Base-by-base conservation (phyloP, 2,113 vertebrate genomes). In the Aptenodytes patagonicus region DNA sequence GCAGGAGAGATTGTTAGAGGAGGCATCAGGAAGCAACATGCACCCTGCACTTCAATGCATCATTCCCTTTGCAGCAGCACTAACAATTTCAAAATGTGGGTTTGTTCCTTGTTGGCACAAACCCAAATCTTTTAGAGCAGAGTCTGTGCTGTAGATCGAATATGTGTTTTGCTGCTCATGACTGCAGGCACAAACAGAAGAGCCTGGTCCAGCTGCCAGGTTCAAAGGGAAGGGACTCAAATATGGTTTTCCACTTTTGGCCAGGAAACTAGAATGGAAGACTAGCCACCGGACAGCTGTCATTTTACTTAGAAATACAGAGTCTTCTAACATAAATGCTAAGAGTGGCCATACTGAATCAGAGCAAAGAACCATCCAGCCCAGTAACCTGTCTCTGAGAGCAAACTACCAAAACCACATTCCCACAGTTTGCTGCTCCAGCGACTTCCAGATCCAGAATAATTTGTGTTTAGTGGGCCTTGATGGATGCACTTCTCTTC, bases 81-180 rank as follows among this genome's bases (percentile, higher is more conserved):
- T 46, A 85, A 88, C 95, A 85, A 57, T 70, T 79, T 62, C 28
- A 88, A 71, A 91, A 91, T 89, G 34, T 70, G 34, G 1, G 87
- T 93, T 96, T 85, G 24, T 62, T 96, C 62, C 49, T 80, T 79
- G 18, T 77, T 95, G 92, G 93, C 90, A 83, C 31, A 85, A 77
- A 32, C 26, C 22, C 95, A 90, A 51, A 86, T 58, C 11, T 73
- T 94, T 89, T 42, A 52, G 40, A 84, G 40, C 46, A 57, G 68
- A 66, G 62, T 80, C 78, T 95, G 78, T 58, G 34, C 49, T 85
- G 66, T 79, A 80, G 66, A 95, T 90, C 36, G 55, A 89, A 36
- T 93, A 72, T 11, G 71, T 46, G 81, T 80, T 95, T 79, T 83
- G 75, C 57, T 91, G 75, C 79, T 93, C 87, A 62, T 85, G 89